phyloP scores from a whole-genome alignment of 2,888 invertebrate species.

The Rhamnusium bicolor region DNA sequence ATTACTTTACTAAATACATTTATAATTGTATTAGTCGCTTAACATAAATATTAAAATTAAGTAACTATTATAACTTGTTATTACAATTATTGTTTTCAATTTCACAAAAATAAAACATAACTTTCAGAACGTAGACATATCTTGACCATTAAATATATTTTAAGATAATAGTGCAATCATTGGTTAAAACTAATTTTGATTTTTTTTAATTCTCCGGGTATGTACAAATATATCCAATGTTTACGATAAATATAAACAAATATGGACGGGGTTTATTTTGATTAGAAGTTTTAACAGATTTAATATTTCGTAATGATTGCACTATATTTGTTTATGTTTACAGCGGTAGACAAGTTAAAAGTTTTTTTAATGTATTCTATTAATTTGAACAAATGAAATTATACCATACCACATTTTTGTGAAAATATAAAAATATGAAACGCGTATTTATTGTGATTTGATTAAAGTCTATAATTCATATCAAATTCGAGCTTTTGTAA shows the following conservation, averaged over 20 bases:
- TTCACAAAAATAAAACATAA: slow-evolving; percentile 18
- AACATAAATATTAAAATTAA: slow-evolving; percentile 21
- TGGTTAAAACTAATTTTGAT: neutral
- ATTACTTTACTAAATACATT: slow-evolving; percentile 29
- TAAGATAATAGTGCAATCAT: slow-evolving; percentile 14
- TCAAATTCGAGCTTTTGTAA: no score
- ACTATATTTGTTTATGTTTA: slow-evolving; percentile 3
- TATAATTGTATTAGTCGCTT: slow-evolving; percentile 18
- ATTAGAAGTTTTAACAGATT: slow-evolving; percentile 4
- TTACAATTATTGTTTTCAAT: slow-evolving; percentile 21
- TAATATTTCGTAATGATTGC: slow-evolving; percentile 5
- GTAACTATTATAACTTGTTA: neutral
- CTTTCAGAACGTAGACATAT: neutral
- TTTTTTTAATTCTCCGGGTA: slow-evolving; percentile 1
- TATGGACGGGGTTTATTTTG: slow-evolving; percentile 27
- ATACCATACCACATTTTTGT: neutral
- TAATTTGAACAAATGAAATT: neutral
- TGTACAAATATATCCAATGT: slow-evolving; percentile 1
- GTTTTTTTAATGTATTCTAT: neutral
- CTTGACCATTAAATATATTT: slow-evolving; percentile 8
- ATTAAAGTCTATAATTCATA: no score
- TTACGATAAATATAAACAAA: slow-evolving; percentile 13
- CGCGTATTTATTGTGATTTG: no score
- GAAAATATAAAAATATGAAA: no score
- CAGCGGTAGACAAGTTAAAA: slow-evolving; percentile 7